Percentiles rank a stretch among this genome's conserved stretches.
These are phyloP conservation scores for Apodemus agrarius DNA, from an alignment of 2,797 vertebrate genomes.

Conservation along the genomic window DNA sequence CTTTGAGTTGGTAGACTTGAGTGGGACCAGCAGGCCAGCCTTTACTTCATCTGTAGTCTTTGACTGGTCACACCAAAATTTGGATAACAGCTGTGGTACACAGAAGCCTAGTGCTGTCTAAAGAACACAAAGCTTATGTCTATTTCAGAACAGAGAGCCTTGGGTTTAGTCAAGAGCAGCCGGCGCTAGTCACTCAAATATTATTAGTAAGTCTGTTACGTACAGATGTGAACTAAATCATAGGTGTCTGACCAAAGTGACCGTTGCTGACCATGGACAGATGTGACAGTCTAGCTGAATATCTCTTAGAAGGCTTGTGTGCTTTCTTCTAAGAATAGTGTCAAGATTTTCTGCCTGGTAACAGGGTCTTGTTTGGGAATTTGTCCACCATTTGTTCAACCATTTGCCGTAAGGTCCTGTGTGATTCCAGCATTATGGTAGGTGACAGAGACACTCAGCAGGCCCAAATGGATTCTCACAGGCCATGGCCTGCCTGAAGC, in stretches of 20 bases:
- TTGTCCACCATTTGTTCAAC: not conserved
- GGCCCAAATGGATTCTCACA: accelerated
- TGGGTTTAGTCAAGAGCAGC: not conserved
- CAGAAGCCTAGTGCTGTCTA: not conserved
- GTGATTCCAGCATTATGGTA: accelerated
- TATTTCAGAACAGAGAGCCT: not conserved
- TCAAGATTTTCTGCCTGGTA: not conserved
- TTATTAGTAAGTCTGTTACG: not conserved
- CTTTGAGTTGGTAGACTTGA: not conserved
- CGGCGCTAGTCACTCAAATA: not conserved
- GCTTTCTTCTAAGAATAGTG: not conserved
- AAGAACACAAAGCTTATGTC: not conserved
- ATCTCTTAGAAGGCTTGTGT: no score
- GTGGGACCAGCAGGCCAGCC: no score
- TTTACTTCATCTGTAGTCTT: not conserved
- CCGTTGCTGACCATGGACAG: not conserved
- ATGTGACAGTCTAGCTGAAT: accelerated
- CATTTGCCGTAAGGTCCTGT: not conserved
- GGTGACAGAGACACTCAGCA: not conserved
- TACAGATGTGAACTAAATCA: not conserved
- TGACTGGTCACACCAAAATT: not conserved
- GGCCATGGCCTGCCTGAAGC: not conserved
- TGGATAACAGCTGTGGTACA: no score
- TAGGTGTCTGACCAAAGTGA: not conserved
- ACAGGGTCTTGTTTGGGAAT: not conserved